Evolutionary conservation across 2,113 vertebrate genomes (phyloP).

Genomic region (Sebastes schlegelii): DNA sequence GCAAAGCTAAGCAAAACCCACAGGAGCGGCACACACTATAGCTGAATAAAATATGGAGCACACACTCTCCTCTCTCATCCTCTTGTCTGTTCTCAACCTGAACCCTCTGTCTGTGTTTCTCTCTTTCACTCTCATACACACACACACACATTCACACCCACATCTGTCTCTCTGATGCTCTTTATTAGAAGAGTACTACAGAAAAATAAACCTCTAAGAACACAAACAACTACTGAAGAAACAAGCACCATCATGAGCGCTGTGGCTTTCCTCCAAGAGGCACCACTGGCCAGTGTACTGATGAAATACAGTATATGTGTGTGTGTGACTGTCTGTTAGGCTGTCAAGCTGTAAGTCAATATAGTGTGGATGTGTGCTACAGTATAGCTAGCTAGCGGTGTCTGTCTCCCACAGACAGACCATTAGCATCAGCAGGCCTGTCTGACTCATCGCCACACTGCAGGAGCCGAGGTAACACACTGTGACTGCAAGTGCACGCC

Average conservation of each 20-base stretch:
- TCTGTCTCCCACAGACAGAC: conserved; percentile 61
- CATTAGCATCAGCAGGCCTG: conserved; percentile 69
- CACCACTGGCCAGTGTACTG: conserved; percentile 3
- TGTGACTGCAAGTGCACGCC: conserved; percentile 55
- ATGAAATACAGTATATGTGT: conserved; percentile 6
- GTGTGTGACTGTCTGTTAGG: not conserved
- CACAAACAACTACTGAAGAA: conserved; percentile 26
- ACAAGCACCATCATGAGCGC: not conserved
- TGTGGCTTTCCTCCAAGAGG: conserved; percentile 4
- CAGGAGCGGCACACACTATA: conserved; percentile 44
- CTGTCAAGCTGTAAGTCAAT: conserved; percentile 26
- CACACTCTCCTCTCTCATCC: conserved; percentile 43
- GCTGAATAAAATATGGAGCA: conserved; percentile 69
- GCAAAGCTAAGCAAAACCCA: conserved; percentile 68
- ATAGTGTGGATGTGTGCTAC: conserved; percentile 21
- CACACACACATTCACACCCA: conserved; percentile 25
- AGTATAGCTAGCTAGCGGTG: conserved; percentile 40
- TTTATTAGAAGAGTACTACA: conserved; percentile 20
- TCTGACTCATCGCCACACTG: conserved; percentile 69
- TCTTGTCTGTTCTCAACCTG: conserved; percentile 37
- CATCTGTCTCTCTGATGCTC: conserved; percentile 39
- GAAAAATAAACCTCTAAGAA: conserved; percentile 29
- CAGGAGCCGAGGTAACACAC: conserved; percentile 60
- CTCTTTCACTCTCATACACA: conserved; percentile 4
- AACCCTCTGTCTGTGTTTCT: conserved; percentile 29